Evolutionary conservation across 2,888 invertebrate genomes (phyloP).

Genomic region (Dynastes grantii): DNA sequence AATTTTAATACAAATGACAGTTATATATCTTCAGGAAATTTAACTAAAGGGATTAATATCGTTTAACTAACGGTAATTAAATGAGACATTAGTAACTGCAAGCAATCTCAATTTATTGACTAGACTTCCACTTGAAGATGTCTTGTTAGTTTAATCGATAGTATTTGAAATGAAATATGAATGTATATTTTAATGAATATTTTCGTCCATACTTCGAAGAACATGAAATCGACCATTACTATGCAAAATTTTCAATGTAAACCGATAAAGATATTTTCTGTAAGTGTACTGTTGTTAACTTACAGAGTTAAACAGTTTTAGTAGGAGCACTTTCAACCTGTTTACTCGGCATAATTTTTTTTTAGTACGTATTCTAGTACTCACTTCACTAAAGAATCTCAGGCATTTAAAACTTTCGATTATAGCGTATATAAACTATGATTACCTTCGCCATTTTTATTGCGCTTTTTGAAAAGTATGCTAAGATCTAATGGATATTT

Average conservation of each 20-base stretch:
- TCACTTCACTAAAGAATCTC: conserved; percentile 1
- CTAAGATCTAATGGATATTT: conserved; percentile 8
- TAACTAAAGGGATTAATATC: too few species aligned
- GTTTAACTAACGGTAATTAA: too few species aligned
- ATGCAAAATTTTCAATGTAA: background rate
- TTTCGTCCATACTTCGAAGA: too few species aligned
- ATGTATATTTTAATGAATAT: too few species aligned
- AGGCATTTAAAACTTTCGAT: background rate
- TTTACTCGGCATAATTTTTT: background rate
- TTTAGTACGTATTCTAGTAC: background rate
- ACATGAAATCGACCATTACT: background rate
- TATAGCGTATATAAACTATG: background rate
- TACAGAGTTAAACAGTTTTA: background rate
- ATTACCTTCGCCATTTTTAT: conserved; percentile 2
- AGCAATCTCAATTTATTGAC: too few species aligned
- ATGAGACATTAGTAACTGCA: too few species aligned
- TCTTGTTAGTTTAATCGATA: too few species aligned
- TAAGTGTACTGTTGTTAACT: background rate
- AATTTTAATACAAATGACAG: too few species aligned
- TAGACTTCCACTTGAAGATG: too few species aligned
- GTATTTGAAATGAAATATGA: too few species aligned
- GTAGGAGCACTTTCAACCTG: background rate
- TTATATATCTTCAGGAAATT: too few species aligned
- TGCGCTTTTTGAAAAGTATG: background rate
- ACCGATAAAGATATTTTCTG: background rate